phyloP scores from a whole-genome alignment of 2,113 vertebrate species.

The Dendropsophus ebraccatus region DNA sequence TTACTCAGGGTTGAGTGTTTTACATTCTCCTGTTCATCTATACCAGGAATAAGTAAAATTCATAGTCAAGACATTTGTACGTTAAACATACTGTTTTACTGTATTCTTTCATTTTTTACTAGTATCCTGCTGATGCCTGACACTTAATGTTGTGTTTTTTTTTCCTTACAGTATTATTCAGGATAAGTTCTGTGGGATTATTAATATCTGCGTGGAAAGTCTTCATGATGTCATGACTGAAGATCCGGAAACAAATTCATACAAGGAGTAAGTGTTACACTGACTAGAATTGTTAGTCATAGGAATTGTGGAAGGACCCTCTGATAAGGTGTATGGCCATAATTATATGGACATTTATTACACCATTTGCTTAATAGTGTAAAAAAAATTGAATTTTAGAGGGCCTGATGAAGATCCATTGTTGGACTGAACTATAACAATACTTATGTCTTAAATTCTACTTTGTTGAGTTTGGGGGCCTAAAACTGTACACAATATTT shows the following conservation, averaged over 20 bases:
- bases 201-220: constrained; percentile 92
- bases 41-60: neutral
- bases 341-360: too few species aligned
- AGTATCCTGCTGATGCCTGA: neutral
- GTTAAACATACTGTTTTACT: too few species aligned
- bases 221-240: constrained; percentile 96
- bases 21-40: neutral
- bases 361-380: too few species aligned
- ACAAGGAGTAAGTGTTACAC: constrained; percentile 87
- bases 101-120: too few species aligned
- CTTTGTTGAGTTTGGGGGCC: too few species aligned
- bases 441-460: too few species aligned
- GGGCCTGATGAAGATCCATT: too few species aligned
- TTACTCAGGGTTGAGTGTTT: neutral
- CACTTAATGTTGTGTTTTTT: neutral
- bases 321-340: too few species aligned
- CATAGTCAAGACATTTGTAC: neutral
- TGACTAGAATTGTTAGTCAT: neutral
- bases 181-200: constrained; percentile 97
- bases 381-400: too few species aligned
- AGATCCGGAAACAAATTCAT: constrained; percentile 89
- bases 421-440: too few species aligned
- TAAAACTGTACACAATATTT: too few species aligned
- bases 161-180: constrained; percentile 85
- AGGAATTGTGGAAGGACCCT: too few species aligned